A percentile compares a stretch with the other conserved stretches of the same genome.
Evolutionary conservation across 1,140 invertebrate species (phyloP).

Genomic region (Drosophila neocordata): DNA sequence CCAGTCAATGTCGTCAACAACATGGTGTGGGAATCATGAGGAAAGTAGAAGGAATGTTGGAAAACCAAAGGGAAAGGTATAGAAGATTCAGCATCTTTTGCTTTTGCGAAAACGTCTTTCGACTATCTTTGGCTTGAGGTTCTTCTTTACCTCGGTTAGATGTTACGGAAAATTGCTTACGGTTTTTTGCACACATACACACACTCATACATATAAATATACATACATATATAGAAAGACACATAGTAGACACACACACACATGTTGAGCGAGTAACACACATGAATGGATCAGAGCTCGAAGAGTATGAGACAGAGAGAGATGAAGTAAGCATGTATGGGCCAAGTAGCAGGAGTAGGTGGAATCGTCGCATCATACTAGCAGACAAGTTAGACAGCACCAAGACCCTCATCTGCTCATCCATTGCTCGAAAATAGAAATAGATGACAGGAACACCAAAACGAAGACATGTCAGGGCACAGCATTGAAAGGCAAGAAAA

Average conservation of each 20-base stretch:
- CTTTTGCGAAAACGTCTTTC: constrained; percentile 62
- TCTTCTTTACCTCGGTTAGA: constrained; percentile 59
- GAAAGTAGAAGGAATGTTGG: constrained; percentile 5
- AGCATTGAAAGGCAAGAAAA: constrained; percentile 18
- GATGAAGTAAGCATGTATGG: constrained; percentile 1
- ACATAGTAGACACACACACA: constrained; percentile 24
- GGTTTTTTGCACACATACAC: constrained; percentile 72
- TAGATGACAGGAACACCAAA: constrained; percentile 78
- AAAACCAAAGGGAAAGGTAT: constrained; percentile 21
- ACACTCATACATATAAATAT: constrained; percentile 13
- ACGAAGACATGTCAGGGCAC: constrained; percentile 64
- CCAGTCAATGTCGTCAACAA: constrained; percentile 74
- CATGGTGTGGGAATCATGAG: constrained; percentile 23
- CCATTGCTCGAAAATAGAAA: constrained; percentile 79
- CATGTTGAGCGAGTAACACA: constrained; percentile 55
- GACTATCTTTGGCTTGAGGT: constrained; percentile 59
- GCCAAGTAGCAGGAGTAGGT: constrained; percentile 25
- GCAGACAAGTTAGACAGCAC: constrained; percentile 78
- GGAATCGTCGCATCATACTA: constrained; percentile 70
- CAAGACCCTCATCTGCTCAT: constrained; percentile 76
- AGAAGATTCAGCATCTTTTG: constrained; percentile 54
- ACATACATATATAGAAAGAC: constrained; percentile 5
- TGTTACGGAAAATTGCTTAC: constrained; percentile 82
- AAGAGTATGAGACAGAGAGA: background rate
- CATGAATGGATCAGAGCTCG: constrained; percentile 55